phyloP scores from a whole-genome alignment of 2,113 vertebrate genomes.

The Danionella cerebrum region DNA sequence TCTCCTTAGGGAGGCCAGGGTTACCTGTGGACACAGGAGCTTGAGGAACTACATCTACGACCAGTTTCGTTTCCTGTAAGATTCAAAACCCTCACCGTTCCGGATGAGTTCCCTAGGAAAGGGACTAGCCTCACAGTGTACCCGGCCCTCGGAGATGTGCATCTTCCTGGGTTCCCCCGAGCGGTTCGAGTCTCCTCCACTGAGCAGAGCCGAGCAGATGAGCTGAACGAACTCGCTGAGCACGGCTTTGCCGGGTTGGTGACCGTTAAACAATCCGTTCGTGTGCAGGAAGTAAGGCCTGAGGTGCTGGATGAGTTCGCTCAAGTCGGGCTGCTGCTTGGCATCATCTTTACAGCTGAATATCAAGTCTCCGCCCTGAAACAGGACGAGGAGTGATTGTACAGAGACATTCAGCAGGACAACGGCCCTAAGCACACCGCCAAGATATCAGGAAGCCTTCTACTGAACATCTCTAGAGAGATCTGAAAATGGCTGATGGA shows the following conservation, averaged over 20 bases:
- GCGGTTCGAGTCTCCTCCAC: slow-evolving; percentile 65
- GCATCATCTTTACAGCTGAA: slow-evolving; percentile 84
- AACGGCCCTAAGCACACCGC: too few species aligned
- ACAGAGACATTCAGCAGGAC: neutral
- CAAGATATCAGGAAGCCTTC: too few species aligned
- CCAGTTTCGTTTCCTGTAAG: too few species aligned
- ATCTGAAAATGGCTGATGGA: too few species aligned
- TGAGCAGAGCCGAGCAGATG: slow-evolving; percentile 76
- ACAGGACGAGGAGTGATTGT: neutral
- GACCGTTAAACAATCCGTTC: slow-evolving; percentile 70
- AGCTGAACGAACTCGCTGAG: slow-evolving; percentile 86
- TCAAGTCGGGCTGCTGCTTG: slow-evolving; percentile 73
- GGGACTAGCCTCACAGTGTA: slow-evolving; percentile 82
- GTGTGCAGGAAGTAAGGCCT: slow-evolving; percentile 83
- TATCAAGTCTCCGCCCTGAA: slow-evolving; percentile 86
- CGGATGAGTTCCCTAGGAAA: slow-evolving; percentile 71
- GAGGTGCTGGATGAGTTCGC: slow-evolving; percentile 77
- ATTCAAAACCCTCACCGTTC: slow-evolving; percentile 66
- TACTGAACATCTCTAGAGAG: too few species aligned
- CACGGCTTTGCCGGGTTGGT: slow-evolving; percentile 71
- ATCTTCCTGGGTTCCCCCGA: slow-evolving; percentile 57
- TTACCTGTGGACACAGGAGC: slow-evolving; percentile 46
- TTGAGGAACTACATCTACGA: neutral
- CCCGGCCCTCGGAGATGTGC: slow-evolving; percentile 62
- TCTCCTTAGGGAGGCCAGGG: slow-evolving; percentile 78